phyloP scores from a whole-genome alignment of 2,113 vertebrate genomes.

The cat (Felis catus) region F.catus_Fca126_mat1.0 CM031419.1:15844001-15844500 shows the following conservation, averaged over 20 bases:
- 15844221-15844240: neutral
- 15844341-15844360: neutral
- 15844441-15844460: neutral
- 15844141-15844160: neutral
- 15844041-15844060: too few relatives aligned
- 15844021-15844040: neutral
- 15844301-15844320: too few relatives aligned
- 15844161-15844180: neutral
- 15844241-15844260: neutral
- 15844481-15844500: neutral
- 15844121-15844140: neutral
- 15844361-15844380: slow-evolving; percentile 71
- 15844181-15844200: neutral
- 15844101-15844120: too few relatives aligned
- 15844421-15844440: neutral
- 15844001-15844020: rapidly evolving
- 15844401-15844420: neutral
- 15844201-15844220: neutral
- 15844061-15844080: neutral
- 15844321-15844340: neutral
- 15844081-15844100: neutral
- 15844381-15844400: neutral
- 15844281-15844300: slow-evolving; percentile 37
- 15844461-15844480: neutral
- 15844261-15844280: neutral